A percentile compares a stretch with the other conserved stretches of the same genome.
Conservation (phyloP, 2,113 vertebrate genomes). For the Triplophysa rosa region DNA sequence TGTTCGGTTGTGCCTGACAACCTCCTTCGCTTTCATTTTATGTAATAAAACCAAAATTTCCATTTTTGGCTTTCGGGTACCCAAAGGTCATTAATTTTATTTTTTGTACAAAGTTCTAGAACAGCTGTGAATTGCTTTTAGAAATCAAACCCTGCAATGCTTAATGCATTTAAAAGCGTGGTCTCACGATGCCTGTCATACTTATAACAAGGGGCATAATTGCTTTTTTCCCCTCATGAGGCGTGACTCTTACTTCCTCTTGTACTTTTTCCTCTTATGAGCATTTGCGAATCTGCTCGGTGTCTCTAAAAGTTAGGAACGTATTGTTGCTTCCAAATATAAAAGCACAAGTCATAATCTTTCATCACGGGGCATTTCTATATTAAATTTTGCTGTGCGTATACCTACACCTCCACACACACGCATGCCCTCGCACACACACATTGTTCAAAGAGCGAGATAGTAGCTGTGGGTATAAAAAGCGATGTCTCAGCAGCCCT, state of each 20-base stretch:
- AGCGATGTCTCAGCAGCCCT: conserved; percentile 72
- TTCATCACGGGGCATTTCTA: conserved; percentile 38
- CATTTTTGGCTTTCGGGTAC: too few relatives aligned
- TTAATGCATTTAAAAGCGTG: conserved; percentile 11
- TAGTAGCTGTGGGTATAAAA: conserved; percentile 74
- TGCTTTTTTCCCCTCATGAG: background rate
- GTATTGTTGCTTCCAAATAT: conserved; percentile 40
- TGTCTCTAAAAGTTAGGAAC: background rate
- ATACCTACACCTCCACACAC: conserved; percentile 40
- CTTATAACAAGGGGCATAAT: conserved; percentile 1
- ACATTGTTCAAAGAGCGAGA: conserved; percentile 52
- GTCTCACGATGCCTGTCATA: background rate
- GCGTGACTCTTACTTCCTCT: conserved; percentile 32
- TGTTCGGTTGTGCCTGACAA: too few relatives aligned
- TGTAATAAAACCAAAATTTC: too few relatives aligned
- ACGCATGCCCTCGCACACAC: conserved; percentile 46
- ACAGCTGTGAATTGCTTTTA: background rate
- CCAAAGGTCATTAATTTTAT: background rate
- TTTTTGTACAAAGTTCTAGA: background rate
- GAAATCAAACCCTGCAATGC: background rate
- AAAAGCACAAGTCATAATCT: conserved; percentile 36
- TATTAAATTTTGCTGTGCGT: conserved; percentile 34
- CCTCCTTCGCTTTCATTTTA: too few relatives aligned
- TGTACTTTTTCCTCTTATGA: conserved; percentile 10
- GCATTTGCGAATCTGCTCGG: conserved; percentile 15